Evolutionary conservation across 2,797 vertebrate genomes (phyloP).

Genomic region (Urosaurus nigricauda): DNA sequence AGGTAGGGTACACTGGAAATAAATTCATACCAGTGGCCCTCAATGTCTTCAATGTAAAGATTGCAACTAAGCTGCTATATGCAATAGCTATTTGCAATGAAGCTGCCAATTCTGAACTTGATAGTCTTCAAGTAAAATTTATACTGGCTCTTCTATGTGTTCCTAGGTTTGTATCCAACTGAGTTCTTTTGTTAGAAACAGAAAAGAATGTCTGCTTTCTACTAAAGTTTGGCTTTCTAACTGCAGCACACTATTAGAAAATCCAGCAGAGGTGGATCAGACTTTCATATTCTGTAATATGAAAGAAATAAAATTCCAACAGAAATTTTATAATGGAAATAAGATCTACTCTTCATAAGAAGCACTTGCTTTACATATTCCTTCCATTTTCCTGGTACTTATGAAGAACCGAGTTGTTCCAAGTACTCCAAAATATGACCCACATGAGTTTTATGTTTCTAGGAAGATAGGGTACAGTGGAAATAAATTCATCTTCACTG

Average conservation of each 20-base stretch:
- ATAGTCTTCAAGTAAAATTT: too few relatives aligned
- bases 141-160: too few relatives aligned
- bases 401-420: not conserved
- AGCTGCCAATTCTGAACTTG: too few relatives aligned
- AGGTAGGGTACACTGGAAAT: too few relatives aligned
- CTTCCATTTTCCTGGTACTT: not conserved
- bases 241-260: not conserved
- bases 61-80: too few relatives aligned
- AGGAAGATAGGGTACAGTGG: not conserved
- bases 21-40: too few relatives aligned
- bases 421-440: not conserved
- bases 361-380: not conserved
- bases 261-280: not conserved
- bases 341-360: not conserved
- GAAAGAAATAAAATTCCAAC: not conserved
- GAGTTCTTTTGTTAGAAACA: too few relatives aligned
- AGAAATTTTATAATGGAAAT: not conserved
- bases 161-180: too few relatives aligned
- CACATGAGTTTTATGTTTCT: not conserved
- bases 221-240: not conserved
- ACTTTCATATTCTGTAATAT: not conserved
- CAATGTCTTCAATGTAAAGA: too few relatives aligned
- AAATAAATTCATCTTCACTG: slow-evolving; percentile 6
- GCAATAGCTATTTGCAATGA: too few relatives aligned
- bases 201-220: too few relatives aligned